A percentile compares a stretch with the other conserved stretches of the same genome.
phyloP scores from a whole-genome alignment of 2,113 vertebrate species.

The Craseonycteris thonglongyai region DNA sequence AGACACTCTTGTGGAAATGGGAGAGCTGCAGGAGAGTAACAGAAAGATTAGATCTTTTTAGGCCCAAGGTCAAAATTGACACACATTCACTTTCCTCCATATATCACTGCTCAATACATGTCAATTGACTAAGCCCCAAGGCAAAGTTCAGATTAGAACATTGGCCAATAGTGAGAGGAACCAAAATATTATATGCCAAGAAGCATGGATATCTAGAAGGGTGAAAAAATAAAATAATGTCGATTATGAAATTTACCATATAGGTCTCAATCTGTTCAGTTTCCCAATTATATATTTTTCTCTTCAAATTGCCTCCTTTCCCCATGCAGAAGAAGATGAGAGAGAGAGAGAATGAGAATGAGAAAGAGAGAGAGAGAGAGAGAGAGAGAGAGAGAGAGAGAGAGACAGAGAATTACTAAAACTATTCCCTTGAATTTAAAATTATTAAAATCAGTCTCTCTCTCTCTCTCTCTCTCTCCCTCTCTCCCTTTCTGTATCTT shows the following conservation, averaged over 20 bases:
- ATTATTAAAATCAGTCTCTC: neutral
- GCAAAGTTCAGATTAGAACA: neutral
- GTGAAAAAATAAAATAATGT: neutral
- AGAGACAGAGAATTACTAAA: neutral
- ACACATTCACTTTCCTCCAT: neutral
- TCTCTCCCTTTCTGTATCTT: too few species aligned
- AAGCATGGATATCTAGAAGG: neutral
- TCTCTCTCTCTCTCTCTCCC: neutral
- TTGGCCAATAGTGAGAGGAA: neutral
- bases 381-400: neutral
- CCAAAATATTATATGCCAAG: neutral
- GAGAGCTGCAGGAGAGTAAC: neutral
- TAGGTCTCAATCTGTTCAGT: neutral
- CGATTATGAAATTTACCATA: neutral
- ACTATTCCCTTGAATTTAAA: neutral
- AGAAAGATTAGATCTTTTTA: neutral
- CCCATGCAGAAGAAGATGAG: neutral
- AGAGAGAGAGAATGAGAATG: neutral
- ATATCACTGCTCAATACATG: neutral
- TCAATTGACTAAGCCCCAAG: neutral
- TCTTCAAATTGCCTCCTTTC: neutral
- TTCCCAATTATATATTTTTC: neutral
- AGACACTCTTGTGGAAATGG: neutral
- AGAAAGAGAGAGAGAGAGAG: neutral
- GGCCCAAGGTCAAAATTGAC: neutral